Percentiles rank a stretch among this genome's conserved stretches.
phyloP scores from a whole-genome alignment of 2,113 vertebrate genomes.

The Columba janthina region DNA sequence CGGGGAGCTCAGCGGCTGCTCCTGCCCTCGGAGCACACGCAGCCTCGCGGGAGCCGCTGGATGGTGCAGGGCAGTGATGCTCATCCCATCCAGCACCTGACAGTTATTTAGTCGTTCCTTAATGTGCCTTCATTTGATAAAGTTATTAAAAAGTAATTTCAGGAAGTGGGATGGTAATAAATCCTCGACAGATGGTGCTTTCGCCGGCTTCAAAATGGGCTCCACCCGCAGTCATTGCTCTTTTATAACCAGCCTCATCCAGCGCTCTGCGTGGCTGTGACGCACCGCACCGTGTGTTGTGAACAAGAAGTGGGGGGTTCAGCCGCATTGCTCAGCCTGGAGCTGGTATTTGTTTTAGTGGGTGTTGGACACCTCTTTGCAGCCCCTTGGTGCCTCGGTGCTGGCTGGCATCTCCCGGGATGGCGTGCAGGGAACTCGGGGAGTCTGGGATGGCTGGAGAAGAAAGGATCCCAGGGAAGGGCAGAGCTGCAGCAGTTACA shows the following conservation, averaged over 20 bases:
- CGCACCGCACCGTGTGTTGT: rapidly evolving
- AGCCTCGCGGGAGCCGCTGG: neutral
- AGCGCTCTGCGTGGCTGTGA: neutral
- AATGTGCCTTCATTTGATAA: neutral
- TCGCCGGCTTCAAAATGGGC: neutral
- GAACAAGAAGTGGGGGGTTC: neutral
- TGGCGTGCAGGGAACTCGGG: rapidly evolving
- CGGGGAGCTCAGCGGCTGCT: neutral
- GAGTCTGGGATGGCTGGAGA: neutral
- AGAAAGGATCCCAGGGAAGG: neutral
- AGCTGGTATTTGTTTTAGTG: neutral
- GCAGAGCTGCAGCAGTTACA: neutral
- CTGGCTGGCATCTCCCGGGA: neutral
- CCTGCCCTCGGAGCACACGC: neutral
- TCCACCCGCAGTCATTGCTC: neutral
- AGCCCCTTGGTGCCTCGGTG: neutral
- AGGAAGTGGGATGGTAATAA: neutral
- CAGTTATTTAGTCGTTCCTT: neutral
- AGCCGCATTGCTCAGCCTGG: neutral
- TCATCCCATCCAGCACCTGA: neutral
- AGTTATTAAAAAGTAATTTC: neutral
- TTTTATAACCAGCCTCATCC: neutral
- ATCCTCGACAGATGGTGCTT: neutral
- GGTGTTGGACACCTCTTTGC: neutral
- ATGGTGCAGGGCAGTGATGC: neutral